Evolutionary conservation across 1,140 invertebrate genomes (phyloP).

Genomic region (Ceratosolen fusciceps): DNA sequence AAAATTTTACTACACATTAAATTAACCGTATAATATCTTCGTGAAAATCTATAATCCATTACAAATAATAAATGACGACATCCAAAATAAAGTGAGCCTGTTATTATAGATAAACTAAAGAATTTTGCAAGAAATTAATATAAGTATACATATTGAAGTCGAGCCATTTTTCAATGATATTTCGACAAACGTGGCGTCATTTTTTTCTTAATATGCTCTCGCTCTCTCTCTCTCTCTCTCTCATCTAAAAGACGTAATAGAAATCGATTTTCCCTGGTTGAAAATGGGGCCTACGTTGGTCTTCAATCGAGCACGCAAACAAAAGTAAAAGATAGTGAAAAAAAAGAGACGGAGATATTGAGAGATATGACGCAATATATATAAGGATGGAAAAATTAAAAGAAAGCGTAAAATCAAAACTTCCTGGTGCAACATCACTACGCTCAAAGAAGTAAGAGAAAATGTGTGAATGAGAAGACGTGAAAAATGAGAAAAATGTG

Average conservation of each 20-base stretch:
- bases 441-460: conserved; percentile 36
- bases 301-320: conserved; percentile 12
- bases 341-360: too few relatives aligned
- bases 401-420: conserved; percentile 46
- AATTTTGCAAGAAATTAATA: background rate
- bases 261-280: background rate
- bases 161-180: background rate
- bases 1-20: too few relatives aligned
- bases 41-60: background rate
- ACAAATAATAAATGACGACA: background rate
- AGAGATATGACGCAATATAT: conserved; percentile 1
- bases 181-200: too few relatives aligned
- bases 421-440: conserved; percentile 15
- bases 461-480: conserved; percentile 35
- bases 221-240: too few relatives aligned
- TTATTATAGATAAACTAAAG: background rate
- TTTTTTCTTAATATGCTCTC: too few relatives aligned
- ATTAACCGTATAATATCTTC: background rate
- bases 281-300: background rate
- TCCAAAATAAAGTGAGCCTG: background rate
- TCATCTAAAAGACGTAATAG: too few relatives aligned
- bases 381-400: conserved; percentile 38
- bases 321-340: background rate
- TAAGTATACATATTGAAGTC: background rate
- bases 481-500: conserved; percentile 37